phyloP scores from a whole-genome alignment of 2,888 invertebrate species.

The Nemoura dubitans region DNA sequence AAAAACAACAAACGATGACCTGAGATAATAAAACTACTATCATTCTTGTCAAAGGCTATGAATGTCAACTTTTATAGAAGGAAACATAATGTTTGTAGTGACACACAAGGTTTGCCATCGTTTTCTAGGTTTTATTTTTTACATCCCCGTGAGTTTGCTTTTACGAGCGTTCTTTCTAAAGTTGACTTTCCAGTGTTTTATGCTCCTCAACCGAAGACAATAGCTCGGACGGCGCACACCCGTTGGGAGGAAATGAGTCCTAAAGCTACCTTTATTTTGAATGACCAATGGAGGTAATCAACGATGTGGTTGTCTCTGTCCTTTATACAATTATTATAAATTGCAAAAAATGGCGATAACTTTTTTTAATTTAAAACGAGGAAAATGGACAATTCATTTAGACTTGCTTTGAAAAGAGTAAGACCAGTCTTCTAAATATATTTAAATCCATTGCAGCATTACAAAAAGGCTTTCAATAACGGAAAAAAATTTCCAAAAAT shows the following conservation, averaged over 20 bases:
- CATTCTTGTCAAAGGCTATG: slow-evolving; percentile 34
- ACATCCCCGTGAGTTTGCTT: slow-evolving; percentile 24
- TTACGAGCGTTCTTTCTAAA: slow-evolving; percentile 35
- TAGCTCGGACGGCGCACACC: not conserved
- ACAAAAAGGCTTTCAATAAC: too few species aligned
- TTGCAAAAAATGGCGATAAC: not conserved
- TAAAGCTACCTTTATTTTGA: not conserved
- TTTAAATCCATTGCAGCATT: too few species aligned
- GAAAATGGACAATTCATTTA: not conserved
- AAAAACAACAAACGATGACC: slow-evolving; percentile 27
- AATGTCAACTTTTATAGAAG: slow-evolving; percentile 38
- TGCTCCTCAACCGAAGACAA: slow-evolving; percentile 5
- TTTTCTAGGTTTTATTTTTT: not conserved
- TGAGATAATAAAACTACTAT: slow-evolving; percentile 23
- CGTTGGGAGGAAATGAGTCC: not conserved
- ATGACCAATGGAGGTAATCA: not conserved
- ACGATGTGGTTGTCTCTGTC: not conserved
- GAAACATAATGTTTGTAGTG: slow-evolving; percentile 35
- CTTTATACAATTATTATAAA: not conserved
- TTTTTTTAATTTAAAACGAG: not conserved
- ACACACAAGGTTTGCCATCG: not conserved
- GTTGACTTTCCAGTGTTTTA: slow-evolving; percentile 21
- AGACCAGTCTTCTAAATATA: too few species aligned
- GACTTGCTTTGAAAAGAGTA: not conserved
- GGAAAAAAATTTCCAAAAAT: too few species aligned